Percentiles rank a stretch among this genome's conserved stretches.
Evolutionary conservation across 2,888 invertebrate species (phyloP).

Genomic region (Danaus chrysippus): DNA sequence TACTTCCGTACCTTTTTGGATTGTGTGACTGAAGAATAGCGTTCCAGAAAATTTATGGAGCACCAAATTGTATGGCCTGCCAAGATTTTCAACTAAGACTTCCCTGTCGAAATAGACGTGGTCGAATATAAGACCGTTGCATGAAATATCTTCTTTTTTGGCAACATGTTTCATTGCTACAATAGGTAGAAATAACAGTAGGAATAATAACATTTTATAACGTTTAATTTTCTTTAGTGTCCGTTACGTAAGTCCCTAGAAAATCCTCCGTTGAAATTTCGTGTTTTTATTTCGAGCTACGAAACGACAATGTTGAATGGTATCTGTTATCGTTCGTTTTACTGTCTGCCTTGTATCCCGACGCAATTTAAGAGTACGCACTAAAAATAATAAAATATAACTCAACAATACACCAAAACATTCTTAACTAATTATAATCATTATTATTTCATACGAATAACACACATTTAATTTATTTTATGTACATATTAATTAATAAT

Average conservation of each 20-base stretch:
- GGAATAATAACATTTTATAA: slow-evolving; percentile 36
- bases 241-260: slow-evolving; percentile 15
- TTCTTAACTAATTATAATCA: too few species aligned
- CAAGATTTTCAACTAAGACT: slow-evolving; percentile 44
- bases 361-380: slow-evolving; percentile 6
- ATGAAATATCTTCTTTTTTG: slow-evolving; percentile 37
- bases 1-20: slow-evolving; percentile 45
- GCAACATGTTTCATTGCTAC: slow-evolving; percentile 16
- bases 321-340: slow-evolving; percentile 27
- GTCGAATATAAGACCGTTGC: slow-evolving; percentile 58
- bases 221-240: slow-evolving; percentile 36
- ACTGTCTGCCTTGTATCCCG: slow-evolving; percentile 11
- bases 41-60: slow-evolving; percentile 58
- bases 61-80: slow-evolving; percentile 57
- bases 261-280: slow-evolving; percentile 26
- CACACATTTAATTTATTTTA: too few species aligned
- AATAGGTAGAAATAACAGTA: slow-evolving; percentile 23
- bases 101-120: slow-evolving; percentile 56
- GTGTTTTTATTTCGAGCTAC: slow-evolving; percentile 29
- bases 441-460: too few species aligned
- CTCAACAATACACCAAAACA: neutral
- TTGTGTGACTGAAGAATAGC: slow-evolving; percentile 63
- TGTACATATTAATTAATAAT: too few species aligned
- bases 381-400: neutral
- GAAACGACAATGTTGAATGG: slow-evolving; percentile 29